phyloP scores from a whole-genome alignment of 2,888 invertebrate genomes.

The Aphrophora alni region DNA sequence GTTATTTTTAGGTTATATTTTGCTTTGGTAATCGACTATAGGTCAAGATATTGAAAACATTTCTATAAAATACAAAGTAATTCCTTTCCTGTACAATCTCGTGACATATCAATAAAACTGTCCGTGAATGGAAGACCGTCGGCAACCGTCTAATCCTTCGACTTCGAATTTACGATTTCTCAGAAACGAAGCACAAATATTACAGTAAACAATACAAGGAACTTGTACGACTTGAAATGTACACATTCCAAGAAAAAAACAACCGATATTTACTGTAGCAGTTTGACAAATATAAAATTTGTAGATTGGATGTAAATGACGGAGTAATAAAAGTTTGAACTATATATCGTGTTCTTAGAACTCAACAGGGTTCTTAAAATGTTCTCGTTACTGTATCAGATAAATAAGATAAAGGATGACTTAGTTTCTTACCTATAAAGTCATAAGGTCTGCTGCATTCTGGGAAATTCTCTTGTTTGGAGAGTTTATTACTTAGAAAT shows the following conservation, averaged over 20 bases:
- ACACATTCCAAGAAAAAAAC: neutral
- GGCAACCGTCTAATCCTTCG: neutral
- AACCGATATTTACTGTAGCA: neutral
- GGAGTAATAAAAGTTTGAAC: neutral
- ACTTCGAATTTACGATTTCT: neutral
- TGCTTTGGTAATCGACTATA: no score
- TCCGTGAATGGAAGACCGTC: neutral
- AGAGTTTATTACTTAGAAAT: neutral
- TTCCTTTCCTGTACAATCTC: no score
- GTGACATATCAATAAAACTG: no score
- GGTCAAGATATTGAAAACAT: no score
- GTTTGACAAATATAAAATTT: conserved; percentile 7
- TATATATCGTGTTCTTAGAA: neutral
- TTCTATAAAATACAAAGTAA: no score
- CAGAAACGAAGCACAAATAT: neutral
- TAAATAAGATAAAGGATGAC: neutral
- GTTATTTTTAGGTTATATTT: no score
- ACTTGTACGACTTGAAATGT: neutral
- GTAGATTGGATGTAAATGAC: conserved; percentile 4
- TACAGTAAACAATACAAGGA: neutral
- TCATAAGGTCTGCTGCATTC: no score
- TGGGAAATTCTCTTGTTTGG: neutral
- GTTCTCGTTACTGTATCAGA: neutral
- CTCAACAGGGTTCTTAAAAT: no score
- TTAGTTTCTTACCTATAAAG: neutral